A percentile compares a stretch with the other conserved stretches of the same genome.
These are phyloP conservation scores for Emydocephalus ijimae DNA, from an alignment of 2,113 vertebrate species.

Conservation along the genomic window DNA sequence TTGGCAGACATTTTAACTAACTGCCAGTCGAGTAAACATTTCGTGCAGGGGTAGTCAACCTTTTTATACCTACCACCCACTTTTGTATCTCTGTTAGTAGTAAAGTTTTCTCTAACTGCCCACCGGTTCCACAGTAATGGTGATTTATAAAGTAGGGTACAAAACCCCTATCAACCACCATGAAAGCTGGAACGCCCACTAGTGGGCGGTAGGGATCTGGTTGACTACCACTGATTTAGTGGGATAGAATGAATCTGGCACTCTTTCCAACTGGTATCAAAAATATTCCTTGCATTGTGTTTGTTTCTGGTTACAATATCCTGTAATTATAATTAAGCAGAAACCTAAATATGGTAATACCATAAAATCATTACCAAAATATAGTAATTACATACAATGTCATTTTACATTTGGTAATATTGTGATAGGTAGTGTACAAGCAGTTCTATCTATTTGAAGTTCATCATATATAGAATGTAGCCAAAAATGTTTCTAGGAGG, in stretches of 20 bases:
- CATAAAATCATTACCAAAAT: neutral
- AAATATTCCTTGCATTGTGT: neutral
- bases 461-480: neutral
- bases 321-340: neutral
- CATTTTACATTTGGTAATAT: neutral
- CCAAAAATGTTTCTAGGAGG: neutral
- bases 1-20: slow-evolving; percentile 15
- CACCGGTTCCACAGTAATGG: no score
- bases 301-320: neutral
- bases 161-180: no score
- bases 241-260: neutral
- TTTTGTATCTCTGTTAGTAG: no score
- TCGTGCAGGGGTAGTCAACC: neutral
- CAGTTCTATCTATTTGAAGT: neutral
- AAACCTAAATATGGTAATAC: neutral
- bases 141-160: no score
- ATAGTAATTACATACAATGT: neutral
- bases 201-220: no score
- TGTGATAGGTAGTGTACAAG: neutral
- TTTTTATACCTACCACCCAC: no score
- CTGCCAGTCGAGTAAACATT: neutral
- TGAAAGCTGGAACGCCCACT: no score
- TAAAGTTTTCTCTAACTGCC: no score
- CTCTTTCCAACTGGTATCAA: neutral
- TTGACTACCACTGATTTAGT: neutral